Evolutionary conservation across 1,140 invertebrate species (phyloP), one percentile per base, ranked within the genome.

Genomic region (Drosophila dunni): DNA sequence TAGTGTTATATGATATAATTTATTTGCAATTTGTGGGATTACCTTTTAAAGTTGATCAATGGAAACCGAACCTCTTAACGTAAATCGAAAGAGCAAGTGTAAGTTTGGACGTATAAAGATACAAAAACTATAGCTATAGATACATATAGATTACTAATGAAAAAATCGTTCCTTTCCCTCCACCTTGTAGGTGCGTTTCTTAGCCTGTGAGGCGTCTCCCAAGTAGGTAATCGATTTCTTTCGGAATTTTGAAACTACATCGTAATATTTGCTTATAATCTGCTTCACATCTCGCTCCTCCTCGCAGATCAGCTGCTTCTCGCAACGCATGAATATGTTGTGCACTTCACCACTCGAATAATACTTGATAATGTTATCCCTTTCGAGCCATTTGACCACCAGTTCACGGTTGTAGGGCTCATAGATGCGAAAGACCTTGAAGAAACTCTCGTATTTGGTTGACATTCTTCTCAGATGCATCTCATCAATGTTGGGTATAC

Each of bases 401-500:
- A 17, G 15, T 0, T 46, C 42, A 0, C 2, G 15, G 9, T 5
- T 45, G 3, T 2, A 20, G 5, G 50, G 38, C 13, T 70, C 67
- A 13, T 70, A 70, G 33, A 71, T 71, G 44, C 61, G 61, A 44
- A 72, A 80, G 0, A 84, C 38, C 11, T 70, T 73, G 40, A 63
- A 84, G 65, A 74, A 83, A 6, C 77, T 73, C 3, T 85, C 78
- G 10, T 53, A 78, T 9, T 71, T 46, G 9, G 74, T 10, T 7
- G 64, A 40, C 65, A 78, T 67, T 33, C 50, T 50, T 0, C 81
- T 65, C 44, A 75, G 7, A 9, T 64, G 71, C 38, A 58, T 53
- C 1, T 66, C 81, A 53, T 88, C 65, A 0, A 88, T 69, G 11
- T 64, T 67, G 1, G 90, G 90, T 17, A 91, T 83, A 20, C 78